phyloP scores from a whole-genome alignment of 2,888 invertebrate species.

The Electrophaes corylata region DNA sequence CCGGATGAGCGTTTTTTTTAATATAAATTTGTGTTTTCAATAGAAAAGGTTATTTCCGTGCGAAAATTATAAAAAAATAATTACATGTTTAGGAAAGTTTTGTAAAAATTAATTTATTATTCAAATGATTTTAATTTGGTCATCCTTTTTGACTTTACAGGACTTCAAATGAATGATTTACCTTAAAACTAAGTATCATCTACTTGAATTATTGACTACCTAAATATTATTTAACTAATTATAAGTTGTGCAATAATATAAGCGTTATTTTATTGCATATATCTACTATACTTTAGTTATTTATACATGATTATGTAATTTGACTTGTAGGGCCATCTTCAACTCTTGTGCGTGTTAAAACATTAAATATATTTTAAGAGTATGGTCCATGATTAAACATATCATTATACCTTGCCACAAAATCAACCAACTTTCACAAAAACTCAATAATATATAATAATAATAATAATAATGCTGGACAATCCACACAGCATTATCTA shows the following conservation, averaged over 20 bases:
- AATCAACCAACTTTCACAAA: neutral
- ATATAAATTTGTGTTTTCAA: too few relatives aligned
- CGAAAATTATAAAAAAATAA: too few relatives aligned
- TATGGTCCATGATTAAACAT: conserved; percentile 11
- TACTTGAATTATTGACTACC: conserved; percentile 12
- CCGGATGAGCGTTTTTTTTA: too few relatives aligned
- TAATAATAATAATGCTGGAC: too few relatives aligned
- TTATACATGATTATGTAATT: conserved; percentile 17
- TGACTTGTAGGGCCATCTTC: conserved; percentile 16
- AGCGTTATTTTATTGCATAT: conserved; percentile 30
- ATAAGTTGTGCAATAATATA: conserved; percentile 30
- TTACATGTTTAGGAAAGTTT: neutral
- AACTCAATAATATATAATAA: neutral
- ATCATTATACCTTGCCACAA: conserved; percentile 10
- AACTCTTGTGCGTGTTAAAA: conserved; percentile 25
- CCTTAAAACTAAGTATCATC: neutral
- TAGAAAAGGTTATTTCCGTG: too few relatives aligned
- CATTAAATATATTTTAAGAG: conserved; percentile 8
- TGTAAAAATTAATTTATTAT: neutral
- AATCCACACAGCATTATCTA: too few relatives aligned
- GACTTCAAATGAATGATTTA: conserved; percentile 1
- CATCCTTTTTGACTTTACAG: conserved; percentile 9
- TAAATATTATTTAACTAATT: conserved; percentile 18
- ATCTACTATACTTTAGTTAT: conserved; percentile 18
- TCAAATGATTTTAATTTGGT: conserved; percentile 2